These are phyloP conservation scores for Vidua chalybeata DNA, from an alignment of 2,113 vertebrate species.

Conservation along the genomic window DNA sequence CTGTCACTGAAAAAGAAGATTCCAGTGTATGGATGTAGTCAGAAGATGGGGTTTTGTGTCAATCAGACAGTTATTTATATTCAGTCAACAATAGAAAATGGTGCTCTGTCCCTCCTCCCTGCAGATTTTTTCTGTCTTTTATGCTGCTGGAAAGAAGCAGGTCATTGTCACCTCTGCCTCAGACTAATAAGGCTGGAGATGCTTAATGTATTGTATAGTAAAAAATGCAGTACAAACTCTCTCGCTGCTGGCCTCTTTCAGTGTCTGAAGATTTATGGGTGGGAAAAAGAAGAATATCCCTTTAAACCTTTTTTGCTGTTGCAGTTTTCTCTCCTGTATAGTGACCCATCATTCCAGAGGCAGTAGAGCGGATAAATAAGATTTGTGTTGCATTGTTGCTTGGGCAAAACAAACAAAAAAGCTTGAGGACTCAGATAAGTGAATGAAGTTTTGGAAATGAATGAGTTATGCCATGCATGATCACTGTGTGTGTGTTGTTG, in stretches of 20 bases:
- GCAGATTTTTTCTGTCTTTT: neutral
- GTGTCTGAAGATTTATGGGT: neutral
- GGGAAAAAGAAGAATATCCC: neutral
- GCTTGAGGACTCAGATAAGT: neutral
- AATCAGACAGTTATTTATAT: constrained; percentile 29
- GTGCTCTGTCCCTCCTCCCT: neutral
- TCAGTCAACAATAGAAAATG: neutral
- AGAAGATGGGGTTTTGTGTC: neutral
- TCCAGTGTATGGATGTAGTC: neutral
- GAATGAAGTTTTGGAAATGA: neutral
- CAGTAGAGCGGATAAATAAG: neutral
- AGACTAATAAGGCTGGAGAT: neutral
- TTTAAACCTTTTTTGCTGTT: neutral
- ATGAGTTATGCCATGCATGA: neutral
- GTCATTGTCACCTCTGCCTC: neutral
- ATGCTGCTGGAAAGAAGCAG: neutral
- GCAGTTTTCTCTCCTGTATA: neutral
- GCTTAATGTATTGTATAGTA: neutral
- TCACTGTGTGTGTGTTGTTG: neutral
- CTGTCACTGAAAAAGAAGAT: neutral
- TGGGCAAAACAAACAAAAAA: neutral
- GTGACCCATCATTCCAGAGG: neutral
- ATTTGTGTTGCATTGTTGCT: neutral
- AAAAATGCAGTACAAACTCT: neutral
- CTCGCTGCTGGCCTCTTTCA: neutral